Base-by-base conservation (phyloP, 2,888 invertebrate genomes). In the Cephus rjabovi region DNA sequence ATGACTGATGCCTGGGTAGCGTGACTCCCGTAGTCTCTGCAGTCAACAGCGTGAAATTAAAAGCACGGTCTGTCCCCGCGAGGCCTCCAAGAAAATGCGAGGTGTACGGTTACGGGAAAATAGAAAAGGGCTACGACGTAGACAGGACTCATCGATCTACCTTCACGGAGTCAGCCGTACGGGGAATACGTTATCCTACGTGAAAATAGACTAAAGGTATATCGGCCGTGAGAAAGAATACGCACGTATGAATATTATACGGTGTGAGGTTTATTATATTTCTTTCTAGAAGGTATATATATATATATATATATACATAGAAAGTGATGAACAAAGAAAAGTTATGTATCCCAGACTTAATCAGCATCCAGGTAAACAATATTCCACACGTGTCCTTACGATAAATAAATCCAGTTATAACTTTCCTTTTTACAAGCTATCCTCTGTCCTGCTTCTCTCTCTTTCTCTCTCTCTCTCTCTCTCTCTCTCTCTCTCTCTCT, bases 31-130 rank as follows among this genome's bases (percentile, higher is more conserved):
- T 76, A 77, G 82, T 80, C 81, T 82, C 85, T 85, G 85, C 83
- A 85, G 80, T 83, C 85, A 85, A 84, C 85, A 85, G 83, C 85
- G 85, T 85, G 85, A 85, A 85, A 85, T 85, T 85, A 85, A 84
- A 85, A 83, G 80, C 81, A 82, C 81, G 81, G 81, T 80, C 79
- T 81, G 76, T 78, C 80, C 81, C 83, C 82, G 80, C 80, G 82
- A 82, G 81, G 83, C 79, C 80, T 80, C 80, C 73, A 31, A 77
- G 73, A 75, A 73, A 76, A 73, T 23, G 34, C 73, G 75, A 77
- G 76, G 81, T 79, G 80, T 78, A 79, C 35, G 30, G 34, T 69
- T 34, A 76, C 77, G 75, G 76, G 77, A 76, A 79, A 83, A 82
- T 83, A 74, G 78, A 70, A 76, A 78, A 82, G 75, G 73, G 71